Conservation (phyloP, 2,113 vertebrate genomes). For the Pomatostomus ruficeps region DNA sequence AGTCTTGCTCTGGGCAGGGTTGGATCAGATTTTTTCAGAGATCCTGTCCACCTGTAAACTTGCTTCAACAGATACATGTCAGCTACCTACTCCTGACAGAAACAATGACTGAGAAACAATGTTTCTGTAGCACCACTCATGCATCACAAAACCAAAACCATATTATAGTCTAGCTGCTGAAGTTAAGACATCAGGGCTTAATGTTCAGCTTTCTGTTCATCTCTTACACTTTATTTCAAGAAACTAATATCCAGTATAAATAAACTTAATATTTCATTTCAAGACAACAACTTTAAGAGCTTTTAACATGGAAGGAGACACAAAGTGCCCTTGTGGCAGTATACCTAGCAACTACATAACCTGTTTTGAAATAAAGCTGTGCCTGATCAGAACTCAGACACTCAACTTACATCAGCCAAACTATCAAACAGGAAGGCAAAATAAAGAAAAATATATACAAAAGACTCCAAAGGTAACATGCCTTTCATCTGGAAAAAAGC, state of each 20-base stretch:
- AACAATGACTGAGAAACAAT: neutral
- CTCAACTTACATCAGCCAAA: neutral
- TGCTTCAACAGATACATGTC: neutral
- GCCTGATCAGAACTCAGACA: rapidly evolving
- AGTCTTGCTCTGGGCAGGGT: neutral
- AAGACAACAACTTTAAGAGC: neutral
- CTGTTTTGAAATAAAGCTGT: neutral
- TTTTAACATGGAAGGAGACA: neutral
- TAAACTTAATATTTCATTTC: neutral
- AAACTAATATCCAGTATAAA: neutral
- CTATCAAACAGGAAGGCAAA: neutral
- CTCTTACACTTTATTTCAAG: neutral
- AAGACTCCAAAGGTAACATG: neutral
- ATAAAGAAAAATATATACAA: neutral
- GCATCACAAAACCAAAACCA: neutral
- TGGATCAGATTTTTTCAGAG: neutral
- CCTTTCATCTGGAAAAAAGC: neutral
- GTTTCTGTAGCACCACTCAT: neutral
- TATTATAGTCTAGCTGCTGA: neutral
- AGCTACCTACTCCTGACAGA: neutral
- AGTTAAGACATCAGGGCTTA: neutral
- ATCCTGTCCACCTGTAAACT: neutral
- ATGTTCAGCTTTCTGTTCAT: neutral
- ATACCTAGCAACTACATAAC: neutral
- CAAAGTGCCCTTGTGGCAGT: neutral